phyloP scores from a whole-genome alignment of 2,113 vertebrate genomes.

The Tachuris rubrigastra region DNA sequence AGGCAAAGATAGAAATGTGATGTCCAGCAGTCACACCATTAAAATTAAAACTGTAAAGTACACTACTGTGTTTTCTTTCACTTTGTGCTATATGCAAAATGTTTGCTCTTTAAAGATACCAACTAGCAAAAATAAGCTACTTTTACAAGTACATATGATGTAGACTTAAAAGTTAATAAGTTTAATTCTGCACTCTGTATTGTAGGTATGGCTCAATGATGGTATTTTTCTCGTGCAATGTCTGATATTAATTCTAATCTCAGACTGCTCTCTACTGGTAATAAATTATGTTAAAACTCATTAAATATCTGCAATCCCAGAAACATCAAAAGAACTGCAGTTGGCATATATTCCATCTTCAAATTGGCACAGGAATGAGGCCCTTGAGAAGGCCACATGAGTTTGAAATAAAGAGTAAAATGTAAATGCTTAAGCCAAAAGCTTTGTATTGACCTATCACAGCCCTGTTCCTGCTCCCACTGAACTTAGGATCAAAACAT shows the following conservation, averaged over 20 bases:
- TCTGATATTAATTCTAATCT: conserved; percentile 70
- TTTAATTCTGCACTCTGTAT: conserved; percentile 40
- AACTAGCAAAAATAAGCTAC: conserved; percentile 35
- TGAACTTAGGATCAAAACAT: not conserved
- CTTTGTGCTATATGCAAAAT: conserved; percentile 29
- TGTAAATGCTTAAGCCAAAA: not conserved
- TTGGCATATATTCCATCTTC: not conserved
- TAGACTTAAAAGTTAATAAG: conserved; percentile 46
- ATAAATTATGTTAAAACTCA: conserved; percentile 66
- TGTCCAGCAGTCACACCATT: not conserved
- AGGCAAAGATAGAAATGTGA: not conserved
- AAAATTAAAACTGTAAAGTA: not conserved
- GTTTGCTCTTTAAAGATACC: conserved; percentile 35
- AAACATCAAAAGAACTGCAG: not conserved
- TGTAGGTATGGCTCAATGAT: not conserved
- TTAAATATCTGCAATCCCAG: conserved; percentile 9
- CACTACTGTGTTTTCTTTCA: not conserved
- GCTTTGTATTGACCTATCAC: not conserved
- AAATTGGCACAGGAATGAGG: not conserved
- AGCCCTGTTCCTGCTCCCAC: not conserved
- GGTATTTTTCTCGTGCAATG: conserved; percentile 29
- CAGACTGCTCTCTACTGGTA: conserved; percentile 77
- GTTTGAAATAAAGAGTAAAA: not conserved
- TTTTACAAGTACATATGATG: conserved; percentile 33
- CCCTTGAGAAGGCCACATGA: not conserved